These are phyloP conservation scores for Acyrthosiphon pisum DNA, from an alignment of 1,140 invertebrate genomes.

Conservation along the genomic window DNA sequence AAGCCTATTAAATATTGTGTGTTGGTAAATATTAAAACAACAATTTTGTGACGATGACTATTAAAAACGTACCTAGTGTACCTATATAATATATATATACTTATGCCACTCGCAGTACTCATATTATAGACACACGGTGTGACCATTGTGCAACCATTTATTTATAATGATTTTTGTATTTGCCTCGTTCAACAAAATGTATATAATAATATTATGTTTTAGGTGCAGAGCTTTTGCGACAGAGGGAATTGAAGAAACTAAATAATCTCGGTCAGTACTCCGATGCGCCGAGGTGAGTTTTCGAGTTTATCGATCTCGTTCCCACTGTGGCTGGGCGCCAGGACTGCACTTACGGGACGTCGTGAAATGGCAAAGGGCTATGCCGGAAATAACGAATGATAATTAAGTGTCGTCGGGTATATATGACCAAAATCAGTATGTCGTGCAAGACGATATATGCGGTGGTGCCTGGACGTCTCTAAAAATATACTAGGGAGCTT, in stretches of 20 bases:
- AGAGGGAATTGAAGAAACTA: neutral
- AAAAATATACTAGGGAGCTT: slow-evolving; percentile 5
- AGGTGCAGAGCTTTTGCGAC: neutral
- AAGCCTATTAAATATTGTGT: neutral
- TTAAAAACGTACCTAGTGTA: neutral
- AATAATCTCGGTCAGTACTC: neutral
- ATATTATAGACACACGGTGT: neutral
- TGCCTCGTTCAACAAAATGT: neutral
- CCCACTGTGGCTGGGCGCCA: neutral
- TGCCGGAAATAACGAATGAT: slow-evolving; percentile 7
- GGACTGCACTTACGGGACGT: neutral
- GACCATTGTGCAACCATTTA: neutral
- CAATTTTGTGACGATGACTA: neutral
- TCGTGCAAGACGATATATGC: neutral
- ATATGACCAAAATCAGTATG: neutral
- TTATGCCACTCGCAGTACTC: neutral
- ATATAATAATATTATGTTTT: neutral
- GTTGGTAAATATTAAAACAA: slow-evolving; percentile 26
- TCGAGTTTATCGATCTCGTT: neutral
- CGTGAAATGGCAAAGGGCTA: neutral
- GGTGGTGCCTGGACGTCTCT: neutral
- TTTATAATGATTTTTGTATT: neutral
- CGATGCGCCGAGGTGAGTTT: neutral
- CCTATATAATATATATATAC: neutral
- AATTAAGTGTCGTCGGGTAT: neutral